phyloP scores from a whole-genome alignment of 2,888 invertebrate genomes.

The Oligia latruncula region DNA sequence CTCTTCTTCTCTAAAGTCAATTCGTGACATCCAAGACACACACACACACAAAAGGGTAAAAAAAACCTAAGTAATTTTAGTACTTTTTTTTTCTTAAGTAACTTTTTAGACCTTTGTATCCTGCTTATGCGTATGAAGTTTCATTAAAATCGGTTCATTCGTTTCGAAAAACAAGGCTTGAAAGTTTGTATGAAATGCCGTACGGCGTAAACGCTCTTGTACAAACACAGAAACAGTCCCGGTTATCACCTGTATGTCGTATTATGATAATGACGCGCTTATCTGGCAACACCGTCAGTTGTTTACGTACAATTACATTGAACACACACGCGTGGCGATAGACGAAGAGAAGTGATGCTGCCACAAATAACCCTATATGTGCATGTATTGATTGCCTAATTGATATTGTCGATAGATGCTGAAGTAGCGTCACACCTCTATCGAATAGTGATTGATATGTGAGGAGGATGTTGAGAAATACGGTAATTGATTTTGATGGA shows the following conservation, averaged over 20 bases:
- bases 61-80: no score
- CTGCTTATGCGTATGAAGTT: no score
- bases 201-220: neutral
- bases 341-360: constrained; percentile 12
- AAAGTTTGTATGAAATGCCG: no score
- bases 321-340: constrained; percentile 54
- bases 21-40: neutral
- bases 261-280: constrained; percentile 62
- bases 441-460: neutral
- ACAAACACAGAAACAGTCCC: neutral
- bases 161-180: no score
- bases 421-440: neutral
- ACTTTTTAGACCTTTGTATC: no score
- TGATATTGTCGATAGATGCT: constrained; percentile 28
- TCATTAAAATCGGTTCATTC: no score
- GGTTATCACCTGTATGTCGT: constrained; percentile 43
- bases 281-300: constrained; percentile 61
- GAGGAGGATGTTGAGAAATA: neutral
- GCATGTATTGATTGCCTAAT: constrained; percentile 37
- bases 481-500: neutral
- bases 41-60: no score
- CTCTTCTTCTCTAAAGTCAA: neutral
- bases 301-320: constrained; percentile 66
- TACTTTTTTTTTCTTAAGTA: no score
- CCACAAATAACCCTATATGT: constrained; percentile 39